Conservation (phyloP, 2,888 invertebrate genomes). For the Idaea biselata region DNA sequence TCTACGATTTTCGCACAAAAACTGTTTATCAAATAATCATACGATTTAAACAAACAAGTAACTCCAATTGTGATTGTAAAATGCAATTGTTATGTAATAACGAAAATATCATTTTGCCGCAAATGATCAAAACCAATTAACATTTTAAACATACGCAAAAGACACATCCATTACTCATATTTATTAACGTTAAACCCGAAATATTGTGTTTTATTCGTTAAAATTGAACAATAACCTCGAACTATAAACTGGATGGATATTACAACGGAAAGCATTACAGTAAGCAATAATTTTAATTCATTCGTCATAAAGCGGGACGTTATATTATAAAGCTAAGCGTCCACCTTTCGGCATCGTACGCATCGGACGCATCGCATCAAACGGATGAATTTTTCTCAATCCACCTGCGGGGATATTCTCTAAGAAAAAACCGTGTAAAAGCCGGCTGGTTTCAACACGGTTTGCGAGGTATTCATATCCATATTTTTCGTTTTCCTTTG, state of each 20-base stretch:
- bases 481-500: too few relatives aligned
- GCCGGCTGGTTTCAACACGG: too few relatives aligned
- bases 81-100: slow-evolving; percentile 16
- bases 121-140: slow-evolving; percentile 2
- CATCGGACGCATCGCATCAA: too few relatives aligned
- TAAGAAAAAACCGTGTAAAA: too few relatives aligned
- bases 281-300: slow-evolving; percentile 26
- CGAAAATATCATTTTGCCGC: neutral
- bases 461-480: too few relatives aligned
- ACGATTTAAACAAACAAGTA: too few relatives aligned
- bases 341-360: too few relatives aligned
- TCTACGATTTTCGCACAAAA: too few relatives aligned
- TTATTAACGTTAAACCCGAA: neutral
- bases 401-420: too few relatives aligned
- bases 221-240: neutral
- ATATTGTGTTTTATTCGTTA: neutral
- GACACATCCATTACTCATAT: neutral
- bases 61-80: neutral
- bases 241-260: slow-evolving; percentile 15
- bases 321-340: too few relatives aligned
- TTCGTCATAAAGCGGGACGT: slow-evolving; percentile 20
- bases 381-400: too few relatives aligned
- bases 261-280: slow-evolving; percentile 19
- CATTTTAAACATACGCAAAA: neutral
- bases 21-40: too few relatives aligned